Base-by-base conservation (phyloP, 2,797 vertebrate species). In the Intellagama lesueurii region DNA sequence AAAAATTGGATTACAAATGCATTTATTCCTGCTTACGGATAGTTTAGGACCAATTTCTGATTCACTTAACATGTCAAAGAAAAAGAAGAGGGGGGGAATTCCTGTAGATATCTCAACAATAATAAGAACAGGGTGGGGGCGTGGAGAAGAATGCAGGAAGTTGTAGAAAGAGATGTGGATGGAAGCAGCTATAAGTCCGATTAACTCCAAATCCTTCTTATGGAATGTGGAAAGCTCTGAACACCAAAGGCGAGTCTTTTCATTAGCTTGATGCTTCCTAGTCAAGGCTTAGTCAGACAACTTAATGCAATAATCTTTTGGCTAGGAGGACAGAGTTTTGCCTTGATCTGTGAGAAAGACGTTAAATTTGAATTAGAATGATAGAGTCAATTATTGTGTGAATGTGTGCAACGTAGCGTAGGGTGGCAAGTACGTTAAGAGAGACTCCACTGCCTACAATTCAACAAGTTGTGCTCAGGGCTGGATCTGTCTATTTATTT, bases 201-300 rank as follows among this genome's bases (percentile, higher is more conserved):
- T 95, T 96, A 95, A 52, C 80, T 90, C 92, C 93, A 94, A 95
- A 95, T 95, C 95, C 60, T 93, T 92, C 94, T 94, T 93, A 93
- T 87, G 87, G 89, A 83, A 69, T 12, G 79, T 92, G 83, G 91
- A 92, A 94, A 92, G 40, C 73, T 87, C 89, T 91, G 85, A 88
- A 91, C 92, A 94, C 92, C 86, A 95, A 95, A 94, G 87, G 91
- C 90, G 90, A 94, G 89, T 90, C 91, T 90, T 94, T 95, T 92
- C 91, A 93, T 95, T 92, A 95, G 93, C 88, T 68, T 92, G 91
- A 93, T 91, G 92, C 90, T 94, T 90, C 83, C 83, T 90, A 89
- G 91, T 92, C 94, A 92, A 90, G 94, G 92, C 91, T 86, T 86
- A 85, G 26, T 28, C 69, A 91, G 72, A 81, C 85, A 91, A 94